Base-by-base conservation (phyloP, 2,113 vertebrate genomes). In the Athene noctua region DNA sequence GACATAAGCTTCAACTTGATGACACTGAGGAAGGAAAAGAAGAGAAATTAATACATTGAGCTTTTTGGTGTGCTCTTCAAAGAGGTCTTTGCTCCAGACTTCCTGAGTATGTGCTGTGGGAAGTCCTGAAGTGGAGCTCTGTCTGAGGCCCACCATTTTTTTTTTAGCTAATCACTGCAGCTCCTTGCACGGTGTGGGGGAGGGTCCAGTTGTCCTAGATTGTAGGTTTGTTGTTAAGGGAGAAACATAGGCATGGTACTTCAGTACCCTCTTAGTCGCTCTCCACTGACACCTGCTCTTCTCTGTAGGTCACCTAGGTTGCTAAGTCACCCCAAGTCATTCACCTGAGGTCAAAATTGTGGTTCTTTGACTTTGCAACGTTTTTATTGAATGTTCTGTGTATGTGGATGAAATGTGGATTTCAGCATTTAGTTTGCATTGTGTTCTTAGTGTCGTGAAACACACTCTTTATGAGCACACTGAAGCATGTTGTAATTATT, bases 161-260 rank as follows among this genome's bases (percentile, higher is more conserved):
- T 89, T 80, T 34, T 10, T 55, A 49, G 30, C 29, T 58, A 65
- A 30, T 74, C 6, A 11, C 9, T 32, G 40, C 22, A 59, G 49
- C n/a, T 49, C 30, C 44, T 80, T 6, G 2, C 2, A 4, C 55
- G 80, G 29, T 0, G 0, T 34, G 3, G 26, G 6, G 44, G 15
- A 66, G 30, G 5, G 6, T 80, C 63, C 63, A 47, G 20, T 66
- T 70, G 4, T 26, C 34, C 44, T 80, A 22, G 26, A n/a, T 16
- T 0, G 0, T 59, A 20, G 46, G 32, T 44, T 70, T 80, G 13
- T 46, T 38, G 8, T 74, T 55, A 75, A 89, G 55, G 30, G 52
- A 32, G 42, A 47, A 58, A 15, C 16, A 23, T 44, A 38, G 52
- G 36, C 44, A 36, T 42, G 49, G 26, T 32, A 32, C 42, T 34